A percentile compares a stretch with the other conserved stretches of the same genome.
Conservation (phyloP, 2,797 vertebrate species). For the Miichthys miiuy region DNA sequence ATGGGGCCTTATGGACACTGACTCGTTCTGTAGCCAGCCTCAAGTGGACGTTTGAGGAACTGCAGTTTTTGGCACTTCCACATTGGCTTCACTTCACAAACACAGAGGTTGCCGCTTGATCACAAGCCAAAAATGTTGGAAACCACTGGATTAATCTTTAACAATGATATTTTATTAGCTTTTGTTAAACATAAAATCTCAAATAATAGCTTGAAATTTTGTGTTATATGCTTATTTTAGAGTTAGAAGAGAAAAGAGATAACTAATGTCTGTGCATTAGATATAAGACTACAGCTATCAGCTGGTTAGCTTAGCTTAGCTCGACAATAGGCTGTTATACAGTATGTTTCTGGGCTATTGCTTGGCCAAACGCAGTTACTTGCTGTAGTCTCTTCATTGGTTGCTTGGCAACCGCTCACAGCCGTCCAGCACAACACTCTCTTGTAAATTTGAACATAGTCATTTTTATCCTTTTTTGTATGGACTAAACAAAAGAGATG, state of each 20-base stretch:
- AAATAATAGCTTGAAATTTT: not conserved
- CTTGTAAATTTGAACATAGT: not conserved
- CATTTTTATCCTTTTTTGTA: not conserved
- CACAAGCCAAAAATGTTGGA: too few species aligned
- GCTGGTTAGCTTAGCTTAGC: not conserved
- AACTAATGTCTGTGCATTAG: not conserved
- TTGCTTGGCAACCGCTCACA: constrained; percentile 1
- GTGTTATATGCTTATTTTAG: not conserved
- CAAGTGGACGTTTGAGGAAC: too few species aligned
- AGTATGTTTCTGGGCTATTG: not conserved
- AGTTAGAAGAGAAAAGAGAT: not conserved
- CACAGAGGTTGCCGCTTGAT: too few species aligned
- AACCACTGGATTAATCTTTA: too few species aligned
- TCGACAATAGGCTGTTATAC: not conserved
- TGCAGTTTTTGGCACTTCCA: too few species aligned
- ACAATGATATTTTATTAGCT: not conserved
- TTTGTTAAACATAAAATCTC: not conserved
- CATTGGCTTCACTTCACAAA: too few species aligned
- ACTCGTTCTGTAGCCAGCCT: too few species aligned
- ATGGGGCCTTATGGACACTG: too few species aligned
- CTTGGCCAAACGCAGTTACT: not conserved
- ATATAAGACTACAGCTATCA: not conserved
- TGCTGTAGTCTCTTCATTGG: not conserved
- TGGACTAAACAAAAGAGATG: not conserved
- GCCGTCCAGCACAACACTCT: too few species aligned